Base-by-base conservation (phyloP, 2,113 vertebrate species). In the Daphoenositta chrysoptera region DNA sequence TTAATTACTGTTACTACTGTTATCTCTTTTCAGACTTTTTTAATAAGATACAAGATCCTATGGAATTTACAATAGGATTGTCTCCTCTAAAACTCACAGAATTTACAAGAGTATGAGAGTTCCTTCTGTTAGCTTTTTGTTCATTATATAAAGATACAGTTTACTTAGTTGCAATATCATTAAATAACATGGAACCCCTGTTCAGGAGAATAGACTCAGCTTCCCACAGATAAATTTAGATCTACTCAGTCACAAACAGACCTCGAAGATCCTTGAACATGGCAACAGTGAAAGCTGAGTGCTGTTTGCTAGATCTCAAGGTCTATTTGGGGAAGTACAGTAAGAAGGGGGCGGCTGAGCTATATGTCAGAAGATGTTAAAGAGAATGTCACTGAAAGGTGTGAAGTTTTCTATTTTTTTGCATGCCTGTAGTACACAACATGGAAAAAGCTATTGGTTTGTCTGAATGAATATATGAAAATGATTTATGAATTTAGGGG, bases 381-480 rank as follows among this genome's bases (percentile, higher is more conserved):
- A 60, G 50, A 91, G 22, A 71, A 78, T 69, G 28, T 89, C 60
- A 57, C 28, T 26, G 64, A 56, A 70, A 93, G 45, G 66, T 90
- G 89, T 84, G 75, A 90, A 80, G 33, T 47, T 60, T 47, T 79
- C 58, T 79, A 3, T 13, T 68, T 91, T 83, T 88, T 82, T 27
- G 33, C 35, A 15, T n/a, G n/a, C n/a, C 44, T 76, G 37, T 92
- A 91, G 64, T 93, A 94, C 37, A 50, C 24, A 48, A 71, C 68
- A 37, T 42, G 9, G 47, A 54, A 83, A 60, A 76, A 79, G n/a
- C 77, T 69, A 26, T 28, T 89, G 57, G n/a, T 86, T 96, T 88
- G 70, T 91, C 56, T 96, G 80, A 93, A 92, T 90, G 84, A 89
- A n/a, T 77, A 27, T 37, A 72, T 58, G 37, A 63, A 69, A 85